phyloP scores from a whole-genome alignment of 2,113 vertebrate species.

The Riparia riparia region DNA sequence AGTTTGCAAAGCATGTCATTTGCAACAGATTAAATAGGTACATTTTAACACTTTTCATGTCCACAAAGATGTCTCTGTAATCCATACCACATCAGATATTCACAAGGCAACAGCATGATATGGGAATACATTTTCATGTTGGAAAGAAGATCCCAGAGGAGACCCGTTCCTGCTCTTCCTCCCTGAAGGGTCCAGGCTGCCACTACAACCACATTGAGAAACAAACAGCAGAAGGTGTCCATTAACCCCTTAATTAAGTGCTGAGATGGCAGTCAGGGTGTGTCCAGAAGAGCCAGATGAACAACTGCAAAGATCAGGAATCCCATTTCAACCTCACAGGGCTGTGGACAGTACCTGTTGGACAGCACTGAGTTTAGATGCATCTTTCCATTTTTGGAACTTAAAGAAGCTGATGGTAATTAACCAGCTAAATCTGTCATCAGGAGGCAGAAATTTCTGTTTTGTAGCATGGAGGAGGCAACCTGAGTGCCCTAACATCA shows the following conservation, averaged over 20 bases:
- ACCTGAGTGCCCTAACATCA: background rate
- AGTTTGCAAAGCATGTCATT: background rate
- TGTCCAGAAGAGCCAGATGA: constrained; percentile 16
- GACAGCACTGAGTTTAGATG: background rate
- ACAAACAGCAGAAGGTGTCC: background rate
- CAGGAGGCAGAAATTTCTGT: background rate
- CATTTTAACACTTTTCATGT: background rate
- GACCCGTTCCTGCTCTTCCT: background rate
- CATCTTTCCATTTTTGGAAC: background rate
- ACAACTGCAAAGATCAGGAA: background rate
- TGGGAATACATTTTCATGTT: background rate
- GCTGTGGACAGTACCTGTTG: background rate
- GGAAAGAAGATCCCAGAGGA: background rate
- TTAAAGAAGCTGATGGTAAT: background rate
- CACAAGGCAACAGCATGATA: background rate
- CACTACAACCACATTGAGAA: background rate
- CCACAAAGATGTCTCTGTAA: background rate
- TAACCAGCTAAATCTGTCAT: background rate
- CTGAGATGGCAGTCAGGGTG: background rate
- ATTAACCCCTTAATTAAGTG: constrained; percentile 33
- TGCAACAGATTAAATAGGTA: background rate
- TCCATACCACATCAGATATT: background rate
- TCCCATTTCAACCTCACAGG: background rate
- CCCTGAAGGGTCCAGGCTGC: background rate
- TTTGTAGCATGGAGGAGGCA: background rate